A percentile compares a stretch with the other conserved stretches of the same genome.
These are phyloP conservation scores for Athrips mouffetella DNA, from an alignment of 2,888 invertebrate genomes.

Conservation along the genomic window DNA sequence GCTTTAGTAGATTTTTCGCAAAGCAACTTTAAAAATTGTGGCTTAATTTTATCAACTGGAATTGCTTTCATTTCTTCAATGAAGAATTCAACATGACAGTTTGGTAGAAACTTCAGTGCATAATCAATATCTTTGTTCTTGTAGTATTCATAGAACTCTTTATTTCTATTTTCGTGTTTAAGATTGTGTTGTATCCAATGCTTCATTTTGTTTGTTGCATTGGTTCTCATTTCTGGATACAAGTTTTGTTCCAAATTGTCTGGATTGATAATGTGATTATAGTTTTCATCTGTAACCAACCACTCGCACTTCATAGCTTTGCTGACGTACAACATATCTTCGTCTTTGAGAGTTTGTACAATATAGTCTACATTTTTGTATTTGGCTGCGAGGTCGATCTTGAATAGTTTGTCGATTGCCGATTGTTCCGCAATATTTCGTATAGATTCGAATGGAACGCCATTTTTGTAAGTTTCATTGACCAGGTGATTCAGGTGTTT, in stretches of 20 bases:
- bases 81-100: slow-evolving; percentile 44
- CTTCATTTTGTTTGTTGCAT: slow-evolving; percentile 48
- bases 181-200: slow-evolving; percentile 42
- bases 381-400: slow-evolving; percentile 54
- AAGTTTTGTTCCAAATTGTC: slow-evolving; percentile 43
- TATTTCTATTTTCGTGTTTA: slow-evolving; percentile 37
- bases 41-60: slow-evolving; percentile 35
- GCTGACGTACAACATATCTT: slow-evolving; percentile 56
- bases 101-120: slow-evolving; percentile 43
- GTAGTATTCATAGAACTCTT: slow-evolving; percentile 49
- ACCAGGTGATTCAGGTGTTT: slow-evolving; percentile 42
- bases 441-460: slow-evolving; percentile 24
- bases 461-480: slow-evolving; percentile 25
- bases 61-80: slow-evolving; percentile 31
- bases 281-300: slow-evolving; percentile 38
- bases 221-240: slow-evolving; percentile 49
- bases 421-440: slow-evolving; percentile 33
- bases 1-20: slow-evolving; percentile 42
- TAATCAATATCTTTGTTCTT: slow-evolving; percentile 32
- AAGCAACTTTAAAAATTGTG: slow-evolving; percentile 43
- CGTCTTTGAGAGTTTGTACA: slow-evolving; percentile 44
- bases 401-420: slow-evolving; percentile 48
- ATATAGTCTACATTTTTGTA: slow-evolving; percentile 45
- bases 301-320: slow-evolving; percentile 50
- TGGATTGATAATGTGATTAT: slow-evolving; percentile 46